Evolutionary conservation across 1,140 invertebrate genomes (phyloP), one percentile per base, ranked within the genome.

Genomic region (Agrilus planipennis): DNA sequence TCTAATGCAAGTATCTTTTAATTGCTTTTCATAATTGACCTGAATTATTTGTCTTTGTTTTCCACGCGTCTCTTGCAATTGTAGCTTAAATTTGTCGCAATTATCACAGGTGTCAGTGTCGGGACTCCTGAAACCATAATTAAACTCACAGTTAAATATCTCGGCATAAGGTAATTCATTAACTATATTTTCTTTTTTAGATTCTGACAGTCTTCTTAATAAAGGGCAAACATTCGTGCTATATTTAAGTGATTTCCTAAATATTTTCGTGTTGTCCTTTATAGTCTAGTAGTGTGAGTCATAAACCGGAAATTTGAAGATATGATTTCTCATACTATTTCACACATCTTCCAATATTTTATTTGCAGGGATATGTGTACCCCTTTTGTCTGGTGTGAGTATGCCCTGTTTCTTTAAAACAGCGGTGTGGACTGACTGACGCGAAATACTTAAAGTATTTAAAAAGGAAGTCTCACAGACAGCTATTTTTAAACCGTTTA

Each of bases 61-160:
- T n/a, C n/a, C n/a, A n/a, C n/a, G n/a, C n/a, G n/a, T n/a, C 22
- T 39, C 23, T 28, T 39, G 25, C 4, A 39, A 12, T 5, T 27
- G 25, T 4, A 39, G 17, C 17, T 27, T 3, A 27, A 27, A 27
- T n/a, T 17, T 25, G 16, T 37, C 17, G 23, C 18, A 37, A 27
- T 12, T 3, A 20, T 39, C 36, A 39, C 15, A 37, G n/a, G 22
- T 27, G 12, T 39, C 36, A 28, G 4, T 39, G 4, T 16, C 25
- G 4, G 36, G 36, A 5, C 5, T 3, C 16, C 28, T 39, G 14
- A 39, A 39, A 25, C 22, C 25, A 5, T 16, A 39, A 29, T 39
- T 25, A 12, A 39, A 39, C 28, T 39, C 36, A 14, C 10, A 9
- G n/a, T 39, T 39, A 14, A 25, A 39, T 16, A 27, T 39, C 28